Conservation (phyloP, 2,113 vertebrate species). For the Rostratula benghalensis region DNA sequence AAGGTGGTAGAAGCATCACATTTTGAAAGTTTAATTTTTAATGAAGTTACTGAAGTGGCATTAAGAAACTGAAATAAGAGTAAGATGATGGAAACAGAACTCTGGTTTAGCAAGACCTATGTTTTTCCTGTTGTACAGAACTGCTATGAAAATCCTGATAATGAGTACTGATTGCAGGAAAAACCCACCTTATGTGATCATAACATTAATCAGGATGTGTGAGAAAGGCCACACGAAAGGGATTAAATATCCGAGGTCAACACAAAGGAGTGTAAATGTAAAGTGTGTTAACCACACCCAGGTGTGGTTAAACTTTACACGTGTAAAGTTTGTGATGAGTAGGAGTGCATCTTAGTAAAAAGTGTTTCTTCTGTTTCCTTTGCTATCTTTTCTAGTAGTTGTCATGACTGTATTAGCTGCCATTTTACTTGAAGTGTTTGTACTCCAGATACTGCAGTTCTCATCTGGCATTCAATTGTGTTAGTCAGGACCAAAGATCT, state of each 20-base stretch:
- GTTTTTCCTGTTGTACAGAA: neutral
- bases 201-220: neutral
- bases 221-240: neutral
- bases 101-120: neutral
- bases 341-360: neutral
- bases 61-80: neutral
- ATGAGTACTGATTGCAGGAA: neutral
- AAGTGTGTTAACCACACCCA: too few relatives aligned
- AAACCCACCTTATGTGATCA: fast-evolving
- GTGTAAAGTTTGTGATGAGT: too few relatives aligned
- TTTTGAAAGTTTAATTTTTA: neutral
- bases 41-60: neutral
- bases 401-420: neutral
- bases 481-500: neutral
- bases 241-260: neutral
- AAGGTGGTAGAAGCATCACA: neutral
- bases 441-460: neutral
- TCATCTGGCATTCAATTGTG: neutral
- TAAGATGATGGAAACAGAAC: neutral
- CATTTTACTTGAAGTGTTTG: neutral
- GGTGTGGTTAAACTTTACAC: too few relatives aligned
- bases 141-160: neutral
- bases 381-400: neutral
- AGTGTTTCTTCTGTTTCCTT: neutral
- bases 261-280: neutral